Evolutionary conservation across 2,888 invertebrate genomes (phyloP), one percentile per base, ranked within the genome.

Genomic region (Microdon myrmicae): DNA sequence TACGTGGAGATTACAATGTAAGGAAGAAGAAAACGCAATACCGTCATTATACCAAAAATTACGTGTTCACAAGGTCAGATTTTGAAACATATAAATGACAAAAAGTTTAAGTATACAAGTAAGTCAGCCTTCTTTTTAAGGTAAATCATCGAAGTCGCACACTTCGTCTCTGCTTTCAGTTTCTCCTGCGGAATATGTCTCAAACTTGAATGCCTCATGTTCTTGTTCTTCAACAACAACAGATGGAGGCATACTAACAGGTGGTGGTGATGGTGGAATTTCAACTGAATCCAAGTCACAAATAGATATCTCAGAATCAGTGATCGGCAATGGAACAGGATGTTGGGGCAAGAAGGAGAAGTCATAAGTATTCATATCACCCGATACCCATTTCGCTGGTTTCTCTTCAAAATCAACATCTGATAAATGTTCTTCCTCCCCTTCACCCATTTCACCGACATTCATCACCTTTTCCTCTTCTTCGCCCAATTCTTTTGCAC

Each of bases 301-400:
- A 2, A 75, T 58, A 0, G 79, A 78, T 1, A 73, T 59, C 37
- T 77, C 77, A 0, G 88, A 88, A 73, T 89, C 88, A 49, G 84
- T 83, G 3, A 86, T 81, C 0, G 86, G 86, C 26, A 89, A 73
- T 0, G 88, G 86, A 1, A 85, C 81, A 0, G 90, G 86, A 69
- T 87, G 87, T 0, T 86, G 86, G 0, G 90, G 90, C 39, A 90
- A 74, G 66, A 88, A 81, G 35, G 90, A 86, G 2, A 85, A 83
- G 79, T 87, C 85, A 73, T 87, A 90, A 1, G 83, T 81, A 0
- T 87, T 86, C 17, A 90, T 82, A 68, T 84, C 85, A 66, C 88
- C 84, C 0, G 87, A 87, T 3, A 87, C 82, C 91, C 91, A 92
- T n/a, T 71, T 8, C 82, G 82, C 35, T 85, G 82, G 59, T 58